These are phyloP conservation scores for Nymphalis c-album DNA, from an alignment of 2,888 invertebrate genomes.

Conservation along the genomic window DNA sequence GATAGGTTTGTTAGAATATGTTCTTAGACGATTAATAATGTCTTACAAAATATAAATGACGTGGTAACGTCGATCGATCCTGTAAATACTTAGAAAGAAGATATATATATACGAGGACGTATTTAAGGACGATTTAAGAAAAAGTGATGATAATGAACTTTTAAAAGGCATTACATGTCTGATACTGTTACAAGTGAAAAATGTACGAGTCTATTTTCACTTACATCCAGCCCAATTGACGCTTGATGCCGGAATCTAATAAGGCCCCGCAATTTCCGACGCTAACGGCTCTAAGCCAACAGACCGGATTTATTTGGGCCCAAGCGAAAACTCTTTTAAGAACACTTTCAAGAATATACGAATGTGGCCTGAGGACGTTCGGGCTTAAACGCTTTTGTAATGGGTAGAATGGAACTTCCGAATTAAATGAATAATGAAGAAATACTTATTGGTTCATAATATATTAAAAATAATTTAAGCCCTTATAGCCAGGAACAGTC, in stretches of 20 bases:
- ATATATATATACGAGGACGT: background rate
- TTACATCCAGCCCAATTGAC: conserved; percentile 60
- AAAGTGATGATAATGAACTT: background rate
- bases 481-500: too few relatives aligned
- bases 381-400: conserved; percentile 36
- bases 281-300: conserved; percentile 60
- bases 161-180: conserved; percentile 3
- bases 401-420: conserved; percentile 33
- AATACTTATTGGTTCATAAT: conserved; percentile 17
- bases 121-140: background rate
- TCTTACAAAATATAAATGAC: too few relatives aligned
- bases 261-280: conserved; percentile 76
- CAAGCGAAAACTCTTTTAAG: conserved; percentile 56
- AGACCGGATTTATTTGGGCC: conserved; percentile 58
- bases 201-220: conserved; percentile 55
- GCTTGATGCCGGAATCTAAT: conserved; percentile 67
- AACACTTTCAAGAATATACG: conserved; percentile 44
- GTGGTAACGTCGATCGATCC: too few relatives aligned
- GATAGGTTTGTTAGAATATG: too few relatives aligned
- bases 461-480: background rate
- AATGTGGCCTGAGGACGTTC: conserved; percentile 37
- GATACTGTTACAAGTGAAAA: conserved; percentile 40
- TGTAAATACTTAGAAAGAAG: too few relatives aligned
- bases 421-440: conserved; percentile 23
- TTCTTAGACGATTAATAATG: too few relatives aligned